Percentiles rank a stretch among this genome's conserved stretches.
These are phyloP conservation scores for Thomomys bottae DNA, from an alignment of 2,113 vertebrate genomes.

Conservation along the genomic window DNA sequence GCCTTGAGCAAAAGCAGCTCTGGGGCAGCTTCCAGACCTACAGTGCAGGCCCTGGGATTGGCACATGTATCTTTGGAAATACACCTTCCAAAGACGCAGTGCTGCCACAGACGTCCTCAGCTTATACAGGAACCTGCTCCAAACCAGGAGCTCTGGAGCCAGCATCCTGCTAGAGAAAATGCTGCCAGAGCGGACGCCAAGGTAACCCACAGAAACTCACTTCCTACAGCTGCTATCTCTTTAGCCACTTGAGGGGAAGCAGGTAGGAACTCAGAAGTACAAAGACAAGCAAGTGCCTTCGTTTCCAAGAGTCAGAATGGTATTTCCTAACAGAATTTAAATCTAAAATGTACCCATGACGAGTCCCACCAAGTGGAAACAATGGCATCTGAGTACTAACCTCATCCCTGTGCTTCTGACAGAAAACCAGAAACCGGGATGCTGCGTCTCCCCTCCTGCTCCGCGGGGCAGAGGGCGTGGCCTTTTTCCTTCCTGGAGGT, in stretches of 20 bases:
- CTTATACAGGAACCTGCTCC: rapidly evolving
- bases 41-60: no score
- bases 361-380: no score
- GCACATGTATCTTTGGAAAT: background rate
- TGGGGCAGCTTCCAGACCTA: no score
- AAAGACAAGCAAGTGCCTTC: background rate
- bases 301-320: no score
- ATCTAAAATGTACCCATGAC: no score
- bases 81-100: background rate
- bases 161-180: background rate
- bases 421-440: constrained; percentile 90
- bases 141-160: background rate
- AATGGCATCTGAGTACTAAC: constrained; percentile 77
- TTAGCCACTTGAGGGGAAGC: background rate
- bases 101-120: rapidly evolving
- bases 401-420: constrained; percentile 91
- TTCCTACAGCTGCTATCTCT: background rate
- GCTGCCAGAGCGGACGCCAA: background rate
- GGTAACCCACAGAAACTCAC: background rate
- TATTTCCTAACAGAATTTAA: background rate
- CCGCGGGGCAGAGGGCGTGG: constrained; percentile 74
- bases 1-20: no score
- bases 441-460: constrained; percentile 85
- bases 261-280: background rate
- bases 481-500: constrained; percentile 85